phyloP scores from a whole-genome alignment of 1,140 invertebrate genomes.

The Zaprionus lachaisei region DNA sequence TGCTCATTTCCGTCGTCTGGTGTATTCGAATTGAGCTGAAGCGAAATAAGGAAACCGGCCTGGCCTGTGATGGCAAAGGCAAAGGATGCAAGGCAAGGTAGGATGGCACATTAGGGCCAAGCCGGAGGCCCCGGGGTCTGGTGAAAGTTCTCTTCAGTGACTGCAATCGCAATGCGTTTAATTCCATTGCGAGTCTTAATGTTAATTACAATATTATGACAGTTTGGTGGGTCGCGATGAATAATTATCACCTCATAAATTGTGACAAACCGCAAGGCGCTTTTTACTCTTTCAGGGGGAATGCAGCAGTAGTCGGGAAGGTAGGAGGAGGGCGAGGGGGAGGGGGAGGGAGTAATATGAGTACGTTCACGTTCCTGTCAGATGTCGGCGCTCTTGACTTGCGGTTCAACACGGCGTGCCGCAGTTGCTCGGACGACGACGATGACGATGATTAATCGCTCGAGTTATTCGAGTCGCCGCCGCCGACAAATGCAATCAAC shows the following conservation, averaged over 20 bases:
- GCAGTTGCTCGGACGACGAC: conserved; percentile 41
- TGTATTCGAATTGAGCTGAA: conserved; percentile 44
- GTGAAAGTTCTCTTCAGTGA: conserved; percentile 45
- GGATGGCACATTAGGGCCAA: conserved; percentile 29
- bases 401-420: conserved; percentile 5
- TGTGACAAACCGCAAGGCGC: conserved; percentile 78
- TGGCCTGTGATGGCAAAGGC: conserved; percentile 28
- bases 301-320: neutral
- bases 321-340: no score
- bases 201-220: conserved; percentile 83
- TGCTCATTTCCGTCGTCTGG: conserved; percentile 64
- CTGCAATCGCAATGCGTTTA: conserved; percentile 75
- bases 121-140: neutral
- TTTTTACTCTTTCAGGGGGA: conserved; percentile 1
- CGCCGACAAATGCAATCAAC: conserved; percentile 73
- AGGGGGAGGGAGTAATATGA: neutral
- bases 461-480: conserved; percentile 67
- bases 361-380: conserved; percentile 45
- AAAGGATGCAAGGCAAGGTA: conserved; percentile 15
- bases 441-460: conserved; percentile 76
- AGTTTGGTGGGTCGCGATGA: conserved; percentile 72
- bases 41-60: conserved; percentile 61
- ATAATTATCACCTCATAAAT: conserved; percentile 83
- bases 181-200: conserved; percentile 69
- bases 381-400: conserved; percentile 40